Evolutionary conservation across 1,140 invertebrate genomes (phyloP).

Genomic region (Drosophila obscura): DNA sequence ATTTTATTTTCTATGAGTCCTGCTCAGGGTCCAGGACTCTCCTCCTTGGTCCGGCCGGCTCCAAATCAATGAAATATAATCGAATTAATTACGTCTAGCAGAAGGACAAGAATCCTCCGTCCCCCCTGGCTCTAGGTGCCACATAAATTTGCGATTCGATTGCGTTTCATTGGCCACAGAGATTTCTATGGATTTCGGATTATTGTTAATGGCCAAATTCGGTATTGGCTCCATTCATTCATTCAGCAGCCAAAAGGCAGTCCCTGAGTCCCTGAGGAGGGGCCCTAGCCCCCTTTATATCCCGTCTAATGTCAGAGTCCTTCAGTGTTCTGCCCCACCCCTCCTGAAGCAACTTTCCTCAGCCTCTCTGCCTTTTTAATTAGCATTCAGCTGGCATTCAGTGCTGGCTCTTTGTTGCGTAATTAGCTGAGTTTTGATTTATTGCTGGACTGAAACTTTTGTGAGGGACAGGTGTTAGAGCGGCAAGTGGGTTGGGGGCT

Average conservation of each 20-base stretch:
- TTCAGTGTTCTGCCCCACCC: conserved; percentile 17
- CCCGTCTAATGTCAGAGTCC: conserved; percentile 38
- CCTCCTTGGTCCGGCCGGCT: conserved; percentile 27
- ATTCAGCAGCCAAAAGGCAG: conserved; percentile 40
- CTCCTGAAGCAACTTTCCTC: too few relatives aligned
- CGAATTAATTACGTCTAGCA: conserved; percentile 80
- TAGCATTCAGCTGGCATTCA: conserved; percentile 77
- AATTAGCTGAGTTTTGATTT: conserved; percentile 83
- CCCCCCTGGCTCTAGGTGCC: conserved; percentile 46
- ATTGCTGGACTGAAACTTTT: conserved; percentile 54
- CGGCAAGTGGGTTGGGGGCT: neutral
- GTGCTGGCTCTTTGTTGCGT: conserved; percentile 76
- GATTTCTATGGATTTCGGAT: conserved; percentile 70
- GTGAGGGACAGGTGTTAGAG: conserved; percentile 31
- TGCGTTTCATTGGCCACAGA: conserved; percentile 71
- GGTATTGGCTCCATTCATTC: conserved; percentile 48
- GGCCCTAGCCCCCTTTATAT: neutral
- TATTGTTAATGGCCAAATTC: conserved; percentile 77
- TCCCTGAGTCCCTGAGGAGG: neutral
- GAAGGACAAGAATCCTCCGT: conserved; percentile 23
- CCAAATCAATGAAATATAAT: conserved; percentile 83
- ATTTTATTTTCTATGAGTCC: conserved; percentile 77
- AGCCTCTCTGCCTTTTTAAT: conserved; percentile 38
- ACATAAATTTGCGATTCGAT: conserved; percentile 79
- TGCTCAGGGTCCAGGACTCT: conserved; percentile 8